Evolutionary conservation across 30 jellyfish, hydroid and myxozoan genomes (phyloP).

Genomic region (Hydra vulgaris): DNA sequence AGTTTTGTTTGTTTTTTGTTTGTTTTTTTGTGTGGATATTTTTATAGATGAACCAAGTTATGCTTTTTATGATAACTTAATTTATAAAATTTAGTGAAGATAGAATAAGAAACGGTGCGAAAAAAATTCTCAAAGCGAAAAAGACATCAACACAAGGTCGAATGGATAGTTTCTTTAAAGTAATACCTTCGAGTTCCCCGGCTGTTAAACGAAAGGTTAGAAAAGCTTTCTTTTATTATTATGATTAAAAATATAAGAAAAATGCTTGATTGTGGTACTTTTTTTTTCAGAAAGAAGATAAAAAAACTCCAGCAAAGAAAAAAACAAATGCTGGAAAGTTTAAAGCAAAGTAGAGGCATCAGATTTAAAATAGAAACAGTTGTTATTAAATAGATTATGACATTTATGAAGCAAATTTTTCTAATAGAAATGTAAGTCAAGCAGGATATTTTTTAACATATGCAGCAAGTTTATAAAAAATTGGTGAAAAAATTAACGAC

Average conservation of each 20-base stretch:
- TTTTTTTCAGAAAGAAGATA: constrained; percentile 4
- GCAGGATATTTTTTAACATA: too few species aligned
- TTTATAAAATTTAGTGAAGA: constrained; percentile 47
- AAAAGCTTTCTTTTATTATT: background rate
- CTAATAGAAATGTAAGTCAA: too few species aligned
- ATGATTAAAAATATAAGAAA: background rate
- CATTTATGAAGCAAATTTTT: too few species aligned
- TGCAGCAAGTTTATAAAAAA: too few species aligned
- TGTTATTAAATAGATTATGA: too few species aligned
- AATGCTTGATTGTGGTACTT: background rate
- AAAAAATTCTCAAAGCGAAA: constrained; percentile 61
- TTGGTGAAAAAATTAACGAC: too few species aligned
- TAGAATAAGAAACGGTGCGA: constrained; percentile 74
- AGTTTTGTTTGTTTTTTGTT: too few species aligned
- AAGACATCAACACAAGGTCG: constrained; percentile 85
- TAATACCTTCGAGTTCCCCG: constrained; percentile 59
- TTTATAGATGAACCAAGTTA: too few species aligned
- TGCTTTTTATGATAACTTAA: too few species aligned
- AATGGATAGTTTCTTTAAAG: constrained; percentile 74
- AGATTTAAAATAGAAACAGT: too few species aligned
- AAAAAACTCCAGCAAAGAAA: background rate
- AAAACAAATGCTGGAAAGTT: constrained; percentile 7
- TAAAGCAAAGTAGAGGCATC: constrained; percentile 10
- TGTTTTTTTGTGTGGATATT: too few species aligned
- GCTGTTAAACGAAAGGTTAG: constrained; percentile 70